Evolutionary conservation across 1,140 invertebrate genomes (phyloP).

Genomic region (Sminthurides bifidus): DNA sequence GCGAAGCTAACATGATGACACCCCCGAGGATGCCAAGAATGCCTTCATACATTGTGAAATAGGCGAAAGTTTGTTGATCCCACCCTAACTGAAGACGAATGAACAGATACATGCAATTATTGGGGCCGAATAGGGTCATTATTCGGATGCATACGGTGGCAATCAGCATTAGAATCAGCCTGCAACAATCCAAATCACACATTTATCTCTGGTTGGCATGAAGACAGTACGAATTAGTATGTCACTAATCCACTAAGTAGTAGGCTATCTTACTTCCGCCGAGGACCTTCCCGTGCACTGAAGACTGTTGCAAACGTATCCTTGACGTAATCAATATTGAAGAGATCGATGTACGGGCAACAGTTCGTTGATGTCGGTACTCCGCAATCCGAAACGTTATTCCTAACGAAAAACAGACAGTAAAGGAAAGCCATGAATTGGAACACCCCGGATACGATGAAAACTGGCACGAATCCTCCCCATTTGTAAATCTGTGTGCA

Average conservation of each 20-base stretch:
- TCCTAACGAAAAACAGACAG: constrained; percentile 12
- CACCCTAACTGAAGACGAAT: constrained; percentile 21
- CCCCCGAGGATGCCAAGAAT: constrained; percentile 14
- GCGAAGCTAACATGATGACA: constrained; percentile 8
- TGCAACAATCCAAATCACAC: not conserved
- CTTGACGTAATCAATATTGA: constrained; percentile 19
- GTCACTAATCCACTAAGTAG: no score
- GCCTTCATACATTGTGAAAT: constrained; percentile 12
- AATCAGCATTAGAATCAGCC: constrained; percentile 24
- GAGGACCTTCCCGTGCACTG: constrained; percentile 4
- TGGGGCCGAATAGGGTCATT: constrained; percentile 20
- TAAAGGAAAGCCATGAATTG: constrained; percentile 14
- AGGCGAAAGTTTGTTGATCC: constrained; percentile 13
- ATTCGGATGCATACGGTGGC: constrained; percentile 18
- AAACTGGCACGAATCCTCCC: constrained; percentile 20
- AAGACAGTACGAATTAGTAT: not conserved
- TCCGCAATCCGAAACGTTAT: no score
- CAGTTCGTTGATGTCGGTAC: no score
- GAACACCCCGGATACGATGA: constrained; percentile 12
- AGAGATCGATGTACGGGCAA: constrained; percentile 19
- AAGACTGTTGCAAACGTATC: constrained; percentile 24
- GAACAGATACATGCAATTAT: constrained; percentile 19
- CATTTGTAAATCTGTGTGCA: constrained; percentile 16
- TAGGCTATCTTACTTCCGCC: constrained; percentile 9
- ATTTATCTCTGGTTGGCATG: not conserved